These are phyloP conservation scores for Heterochromis multidens DNA, from an alignment of 2,113 vertebrate species.

Conservation along the genomic window DNA sequence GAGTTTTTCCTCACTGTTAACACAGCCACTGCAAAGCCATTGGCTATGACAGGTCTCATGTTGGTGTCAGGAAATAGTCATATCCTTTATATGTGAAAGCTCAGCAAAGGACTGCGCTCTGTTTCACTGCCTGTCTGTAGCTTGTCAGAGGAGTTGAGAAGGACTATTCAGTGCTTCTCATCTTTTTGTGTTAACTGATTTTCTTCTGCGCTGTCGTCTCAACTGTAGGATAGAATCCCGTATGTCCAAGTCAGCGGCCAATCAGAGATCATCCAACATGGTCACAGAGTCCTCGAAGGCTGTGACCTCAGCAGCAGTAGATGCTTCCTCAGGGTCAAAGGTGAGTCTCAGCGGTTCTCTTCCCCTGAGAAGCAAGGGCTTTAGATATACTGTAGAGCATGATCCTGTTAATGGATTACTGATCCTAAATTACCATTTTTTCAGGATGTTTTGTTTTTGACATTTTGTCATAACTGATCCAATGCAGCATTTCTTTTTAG, in stretches of 20 bases:
- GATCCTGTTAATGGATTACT: not conserved
- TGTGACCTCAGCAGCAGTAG: slow-evolving; percentile 82
- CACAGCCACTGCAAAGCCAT: slow-evolving; percentile 5
- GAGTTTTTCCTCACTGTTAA: slow-evolving; percentile 16
- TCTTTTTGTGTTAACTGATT: not conserved
- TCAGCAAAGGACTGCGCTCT: slow-evolving; percentile 15
- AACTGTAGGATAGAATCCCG: slow-evolving; percentile 79
- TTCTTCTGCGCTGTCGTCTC: not conserved
- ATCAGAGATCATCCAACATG: slow-evolving; percentile 90
- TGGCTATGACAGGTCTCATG: slow-evolving; percentile 27
- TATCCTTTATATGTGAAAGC: slow-evolving; percentile 54
- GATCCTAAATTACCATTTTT: not conserved
- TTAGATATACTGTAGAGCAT: not conserved
- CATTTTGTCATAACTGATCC: not conserved
- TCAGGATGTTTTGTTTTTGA: too few species aligned
- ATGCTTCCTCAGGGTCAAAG: slow-evolving; percentile 81
- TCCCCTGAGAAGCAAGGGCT: not conserved
- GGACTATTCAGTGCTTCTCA: not conserved
- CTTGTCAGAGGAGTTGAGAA: not conserved
- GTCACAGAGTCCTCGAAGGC: slow-evolving; percentile 87
- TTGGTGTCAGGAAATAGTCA: slow-evolving; percentile 57
- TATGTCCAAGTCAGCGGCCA: slow-evolving; percentile 87
- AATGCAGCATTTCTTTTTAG: not conserved
- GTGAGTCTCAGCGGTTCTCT: slow-evolving; percentile 65
- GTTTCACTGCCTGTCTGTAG: not conserved